Evolutionary conservation across 2,797 vertebrate species (phyloP).

Genomic region (Danio kyathit): DNA sequence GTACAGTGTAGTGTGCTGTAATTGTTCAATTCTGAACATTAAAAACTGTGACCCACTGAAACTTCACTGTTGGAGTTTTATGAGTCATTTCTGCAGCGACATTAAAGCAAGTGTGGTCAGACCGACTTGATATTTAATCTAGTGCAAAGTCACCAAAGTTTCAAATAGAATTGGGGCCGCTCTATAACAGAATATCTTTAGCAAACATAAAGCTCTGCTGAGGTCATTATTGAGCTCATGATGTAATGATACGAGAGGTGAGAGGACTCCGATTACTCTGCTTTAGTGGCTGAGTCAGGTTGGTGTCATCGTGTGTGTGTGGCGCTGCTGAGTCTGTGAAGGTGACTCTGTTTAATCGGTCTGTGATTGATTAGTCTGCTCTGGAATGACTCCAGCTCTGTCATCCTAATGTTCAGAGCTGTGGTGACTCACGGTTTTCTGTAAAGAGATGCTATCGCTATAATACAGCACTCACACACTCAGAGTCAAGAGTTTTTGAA

Average conservation of each 20-base stretch:
- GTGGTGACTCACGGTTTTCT: constrained; percentile 38
- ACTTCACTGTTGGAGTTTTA: background rate
- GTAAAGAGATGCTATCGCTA: constrained; percentile 27
- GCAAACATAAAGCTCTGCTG: background rate
- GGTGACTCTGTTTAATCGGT: constrained; percentile 64
- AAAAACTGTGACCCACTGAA: no score
- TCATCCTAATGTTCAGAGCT: constrained; percentile 25
- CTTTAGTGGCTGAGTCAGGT: constrained; percentile 52
- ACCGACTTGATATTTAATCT: background rate
- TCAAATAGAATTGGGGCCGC: background rate
- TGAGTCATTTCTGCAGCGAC: background rate
- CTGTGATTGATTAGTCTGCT: constrained; percentile 60
- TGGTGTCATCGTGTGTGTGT: constrained; percentile 49
- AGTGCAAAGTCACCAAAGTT: background rate
- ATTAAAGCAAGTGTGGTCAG: background rate
- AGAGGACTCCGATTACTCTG: constrained; percentile 28
- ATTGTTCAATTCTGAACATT: no score
- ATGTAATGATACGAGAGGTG: constrained; percentile 36
- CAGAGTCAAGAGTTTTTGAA: background rate
- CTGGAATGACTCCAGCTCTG: constrained; percentile 68
- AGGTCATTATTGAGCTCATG: constrained; percentile 23
- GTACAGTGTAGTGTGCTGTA: no score
- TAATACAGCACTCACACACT: background rate
- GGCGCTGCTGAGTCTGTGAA: constrained; percentile 63
- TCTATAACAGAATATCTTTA: background rate